Percentiles rank a stretch among this genome's conserved stretches.
phyloP scores from a whole-genome alignment of 2,113 vertebrate species.

The Microcebus lehilahytsara region DNA sequence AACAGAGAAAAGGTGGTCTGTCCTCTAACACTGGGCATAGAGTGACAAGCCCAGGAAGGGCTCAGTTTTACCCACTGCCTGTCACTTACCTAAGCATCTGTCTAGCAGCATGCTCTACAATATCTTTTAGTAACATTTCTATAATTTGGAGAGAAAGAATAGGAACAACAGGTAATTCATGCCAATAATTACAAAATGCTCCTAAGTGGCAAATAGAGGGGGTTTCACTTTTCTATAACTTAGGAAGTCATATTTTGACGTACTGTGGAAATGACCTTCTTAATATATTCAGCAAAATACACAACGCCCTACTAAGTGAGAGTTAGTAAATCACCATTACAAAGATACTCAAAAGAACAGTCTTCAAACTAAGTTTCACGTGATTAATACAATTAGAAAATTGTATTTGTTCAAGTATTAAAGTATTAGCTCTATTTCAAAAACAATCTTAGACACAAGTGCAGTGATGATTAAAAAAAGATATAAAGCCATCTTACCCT shows the following conservation, averaged over 20 bases:
- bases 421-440: slow-evolving; percentile 1
- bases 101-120: no score
- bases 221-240: neutral
- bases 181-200: neutral
- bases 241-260: neutral
- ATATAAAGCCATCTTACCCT: neutral
- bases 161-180: neutral
- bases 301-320: slow-evolving; percentile 60
- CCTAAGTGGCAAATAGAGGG: neutral
- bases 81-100: neutral
- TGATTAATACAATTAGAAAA: slow-evolving; percentile 39
- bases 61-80: neutral
- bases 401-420: neutral
- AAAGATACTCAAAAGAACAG: slow-evolving; percentile 40
- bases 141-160: slow-evolving; percentile 6
- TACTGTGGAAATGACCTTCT: neutral
- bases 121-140: neutral
- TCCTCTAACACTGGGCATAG: neutral
- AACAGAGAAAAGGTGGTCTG: neutral
- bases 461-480: slow-evolving; percentile 26
- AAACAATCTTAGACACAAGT: slow-evolving; percentile 19
- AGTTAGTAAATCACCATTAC: slow-evolving; percentile 71
- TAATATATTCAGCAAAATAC: neutral
- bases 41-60: no score
- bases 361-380: slow-evolving; percentile 70